Evolutionary conservation across 2,113 vertebrate genomes (phyloP).

Genomic region (Poeciliopsis prolifica): DNA sequence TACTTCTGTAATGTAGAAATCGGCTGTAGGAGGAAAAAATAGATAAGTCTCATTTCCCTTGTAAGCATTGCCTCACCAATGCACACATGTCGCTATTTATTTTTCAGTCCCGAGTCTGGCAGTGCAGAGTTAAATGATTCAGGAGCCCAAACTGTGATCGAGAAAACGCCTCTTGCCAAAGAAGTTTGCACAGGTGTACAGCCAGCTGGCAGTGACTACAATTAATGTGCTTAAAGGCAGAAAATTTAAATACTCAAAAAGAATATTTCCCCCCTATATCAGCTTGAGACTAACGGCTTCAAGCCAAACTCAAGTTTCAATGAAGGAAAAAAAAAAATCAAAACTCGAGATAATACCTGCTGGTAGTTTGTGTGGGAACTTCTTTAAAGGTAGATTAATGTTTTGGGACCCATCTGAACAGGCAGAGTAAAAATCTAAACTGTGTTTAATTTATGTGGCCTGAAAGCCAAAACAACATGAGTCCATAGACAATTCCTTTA

Average conservation of each 20-base stretch:
- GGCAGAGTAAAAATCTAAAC: not conserved
- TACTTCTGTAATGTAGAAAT: not conserved
- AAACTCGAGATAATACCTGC: not conserved
- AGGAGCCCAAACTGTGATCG: constrained; percentile 17
- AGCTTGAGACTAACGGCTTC: not conserved
- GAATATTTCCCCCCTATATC: not conserved
- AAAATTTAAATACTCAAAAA: constrained; percentile 18
- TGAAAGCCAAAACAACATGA: too few species aligned
- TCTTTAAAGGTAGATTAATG: not conserved
- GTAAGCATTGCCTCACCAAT: constrained; percentile 8
- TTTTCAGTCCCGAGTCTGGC: constrained; percentile 29
- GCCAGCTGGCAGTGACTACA: constrained; percentile 41
- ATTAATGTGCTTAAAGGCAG: constrained; percentile 12
- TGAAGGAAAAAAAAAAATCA: not conserved
- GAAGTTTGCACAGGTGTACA: constrained; percentile 35
- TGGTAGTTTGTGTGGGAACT: not conserved
- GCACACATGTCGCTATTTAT: constrained; percentile 22
- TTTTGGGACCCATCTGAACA: not conserved
- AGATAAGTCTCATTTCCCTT: not conserved
- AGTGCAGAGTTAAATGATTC: constrained; percentile 24
- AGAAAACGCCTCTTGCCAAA: constrained; percentile 15
- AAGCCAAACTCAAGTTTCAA: constrained; percentile 1
- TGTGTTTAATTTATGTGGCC: not conserved
- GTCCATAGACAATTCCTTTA: too few species aligned
- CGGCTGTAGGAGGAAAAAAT: not conserved